These are phyloP conservation scores for Noctuana brunneofusca DNA, from an alignment of 2,888 invertebrate species.

Conservation along the genomic window DNA sequence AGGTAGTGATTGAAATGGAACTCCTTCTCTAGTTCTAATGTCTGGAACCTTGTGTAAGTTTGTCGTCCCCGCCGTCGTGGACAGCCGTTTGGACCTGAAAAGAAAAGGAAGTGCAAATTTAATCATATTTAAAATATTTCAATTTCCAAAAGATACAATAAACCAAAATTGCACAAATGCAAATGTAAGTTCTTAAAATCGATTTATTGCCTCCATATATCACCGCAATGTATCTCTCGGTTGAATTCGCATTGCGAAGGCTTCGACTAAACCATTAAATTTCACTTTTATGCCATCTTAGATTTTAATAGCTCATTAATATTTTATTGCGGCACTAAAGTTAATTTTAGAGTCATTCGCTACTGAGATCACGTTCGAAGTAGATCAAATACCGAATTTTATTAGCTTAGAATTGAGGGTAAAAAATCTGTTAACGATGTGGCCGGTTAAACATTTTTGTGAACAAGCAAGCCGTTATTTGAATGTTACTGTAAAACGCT, in stretches of 20 bases:
- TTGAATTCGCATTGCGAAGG: constrained; percentile 61
- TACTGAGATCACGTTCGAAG: constrained; percentile 69
- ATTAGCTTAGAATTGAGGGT: constrained; percentile 42
- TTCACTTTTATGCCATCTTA: constrained; percentile 80
- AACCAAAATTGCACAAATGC: constrained; percentile 36
- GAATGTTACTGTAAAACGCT: constrained; percentile 45
- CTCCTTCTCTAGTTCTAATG: constrained; percentile 98
- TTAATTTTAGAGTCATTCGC: constrained; percentile 79
- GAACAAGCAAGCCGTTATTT: constrained; percentile 43
- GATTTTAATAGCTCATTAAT: constrained; percentile 80
- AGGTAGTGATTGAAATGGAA: constrained; percentile 99
- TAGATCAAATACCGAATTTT: constrained; percentile 59
- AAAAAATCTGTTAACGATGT: constrained; percentile 37
- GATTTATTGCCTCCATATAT: constrained; percentile 74
- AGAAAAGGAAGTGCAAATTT: constrained; percentile 52
- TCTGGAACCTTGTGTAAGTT: constrained; percentile 99
- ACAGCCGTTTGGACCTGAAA: constrained; percentile 97
- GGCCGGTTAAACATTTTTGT: constrained; percentile 35
- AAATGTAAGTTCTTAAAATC: constrained; percentile 49
- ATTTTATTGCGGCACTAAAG: constrained; percentile 76
- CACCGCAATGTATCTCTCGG: constrained; percentile 59
- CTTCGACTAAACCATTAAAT: constrained; percentile 72
- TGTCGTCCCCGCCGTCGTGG: constrained; percentile 96
- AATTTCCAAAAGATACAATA: constrained; percentile 16
- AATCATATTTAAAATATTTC: constrained; percentile 27